phyloP scores from a whole-genome alignment of 2,888 invertebrate species.

The Amblyteles armatorius region DNA sequence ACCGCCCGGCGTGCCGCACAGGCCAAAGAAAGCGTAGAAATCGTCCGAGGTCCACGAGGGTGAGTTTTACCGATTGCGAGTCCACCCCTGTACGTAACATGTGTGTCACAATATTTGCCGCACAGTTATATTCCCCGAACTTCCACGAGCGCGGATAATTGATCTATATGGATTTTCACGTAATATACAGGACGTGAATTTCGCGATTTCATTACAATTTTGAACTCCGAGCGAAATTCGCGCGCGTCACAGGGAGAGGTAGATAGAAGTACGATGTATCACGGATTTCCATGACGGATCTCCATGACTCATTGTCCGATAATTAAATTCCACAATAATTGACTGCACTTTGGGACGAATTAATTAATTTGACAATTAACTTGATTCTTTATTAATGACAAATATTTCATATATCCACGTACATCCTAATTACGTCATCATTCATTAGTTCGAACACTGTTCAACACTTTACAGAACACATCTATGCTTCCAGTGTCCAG shows the following conservation, averaged over 20 bases:
- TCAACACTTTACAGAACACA: background rate
- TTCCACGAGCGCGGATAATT: background rate
- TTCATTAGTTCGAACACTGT: background rate
- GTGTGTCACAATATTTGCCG: slow-evolving; percentile 54
- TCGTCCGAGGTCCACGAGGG: slow-evolving; percentile 1
- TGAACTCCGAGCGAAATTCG: background rate
- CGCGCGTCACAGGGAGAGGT: background rate
- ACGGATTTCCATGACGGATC: background rate
- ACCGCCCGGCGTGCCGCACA: slow-evolving; percentile 21
- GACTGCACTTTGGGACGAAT: background rate
- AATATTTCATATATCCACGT: background rate
- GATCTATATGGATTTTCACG: slow-evolving; percentile 10
- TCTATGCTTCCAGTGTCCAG: no score
- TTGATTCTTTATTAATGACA: background rate
- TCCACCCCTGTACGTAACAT: background rate
- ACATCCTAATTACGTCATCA: background rate
- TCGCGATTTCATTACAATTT: background rate
- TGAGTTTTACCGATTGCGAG: background rate
- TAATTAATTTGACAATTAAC: background rate
- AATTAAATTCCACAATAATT: background rate
- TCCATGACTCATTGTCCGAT: background rate
- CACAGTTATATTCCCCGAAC: slow-evolving; percentile 26
- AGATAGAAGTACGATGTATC: background rate
- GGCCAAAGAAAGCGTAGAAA: slow-evolving; percentile 34
- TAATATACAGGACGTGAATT: background rate